These are phyloP conservation scores for Chalcis sispes DNA, from an alignment of 2,888 invertebrate species.

Conservation along the genomic window DNA sequence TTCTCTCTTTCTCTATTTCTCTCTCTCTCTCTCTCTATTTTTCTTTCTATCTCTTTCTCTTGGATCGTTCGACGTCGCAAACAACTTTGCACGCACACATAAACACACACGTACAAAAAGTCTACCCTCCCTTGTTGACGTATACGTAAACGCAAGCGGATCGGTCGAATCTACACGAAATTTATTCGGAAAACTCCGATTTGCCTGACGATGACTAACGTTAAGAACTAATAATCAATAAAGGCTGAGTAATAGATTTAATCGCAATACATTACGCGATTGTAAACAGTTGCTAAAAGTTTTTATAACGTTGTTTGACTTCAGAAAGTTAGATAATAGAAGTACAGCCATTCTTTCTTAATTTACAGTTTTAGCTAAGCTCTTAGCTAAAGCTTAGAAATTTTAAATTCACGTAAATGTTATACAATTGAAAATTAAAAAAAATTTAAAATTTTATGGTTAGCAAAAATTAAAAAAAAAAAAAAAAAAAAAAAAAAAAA, in stretches of 20 bases:
- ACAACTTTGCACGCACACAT: constrained; percentile 17
- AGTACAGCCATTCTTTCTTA: no score
- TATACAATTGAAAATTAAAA: no score
- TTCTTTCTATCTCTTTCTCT: neutral
- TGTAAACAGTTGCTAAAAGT: neutral
- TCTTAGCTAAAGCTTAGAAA: no score
- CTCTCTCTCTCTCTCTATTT: neutral
- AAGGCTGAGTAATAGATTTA: constrained; percentile 25
- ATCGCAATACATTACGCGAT: neutral
- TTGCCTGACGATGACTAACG: constrained; percentile 2
- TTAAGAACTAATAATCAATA: constrained; percentile 40
- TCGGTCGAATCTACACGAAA: constrained; percentile 20
- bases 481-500: no score
- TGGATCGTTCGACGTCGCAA: constrained; percentile 5
- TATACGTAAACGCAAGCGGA: neutral
- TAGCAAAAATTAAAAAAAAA: no score
- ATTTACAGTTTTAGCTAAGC: no score
- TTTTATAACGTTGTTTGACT: no score
- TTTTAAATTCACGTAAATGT: no score
- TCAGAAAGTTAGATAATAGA: no score
- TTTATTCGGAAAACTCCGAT: constrained; percentile 36
- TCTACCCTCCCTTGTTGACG: neutral
- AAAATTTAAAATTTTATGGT: no score
- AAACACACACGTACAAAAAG: no score
- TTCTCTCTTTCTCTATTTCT: neutral